Base-by-base conservation (phyloP, 2,888 invertebrate genomes). In the Acrocyrtus sp. region DNA sequence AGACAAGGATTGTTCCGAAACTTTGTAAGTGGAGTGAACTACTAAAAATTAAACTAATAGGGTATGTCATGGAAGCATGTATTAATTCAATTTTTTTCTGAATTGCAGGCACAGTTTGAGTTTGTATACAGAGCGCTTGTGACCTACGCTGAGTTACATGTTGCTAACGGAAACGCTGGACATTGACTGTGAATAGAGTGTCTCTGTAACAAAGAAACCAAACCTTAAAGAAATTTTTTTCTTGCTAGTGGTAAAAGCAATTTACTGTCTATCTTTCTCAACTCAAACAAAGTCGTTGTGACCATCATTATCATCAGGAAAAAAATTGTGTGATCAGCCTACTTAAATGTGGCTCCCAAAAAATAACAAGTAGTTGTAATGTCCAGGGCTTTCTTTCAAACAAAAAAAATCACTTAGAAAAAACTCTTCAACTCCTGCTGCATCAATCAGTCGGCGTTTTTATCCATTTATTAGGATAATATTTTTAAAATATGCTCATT, bases 81-180 rank as follows among this genome's bases (percentile, higher is more conserved):
- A n/a, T 5, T 45, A 48, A 45, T 66, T 57, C 0, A 54, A 50
- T 19, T n/a, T 26, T 56, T 26, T 45, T 22, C n/a, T 21, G 17
- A 24, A 39, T 87, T 87, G 29, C 87, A 95, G 94, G 90, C 92
- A 85, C 95, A 95, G 87, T 95, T 95, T 86, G 94, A 95, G 88
- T 95, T 95, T 87, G 88, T 95, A 82, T 93, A 95, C 87, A 92
- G 94, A 87, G 94, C 94, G 84, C 92, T 95, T 85, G 89, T 93
- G 80, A 94, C 94, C 87, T 94, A 94, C 84, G 91, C 93, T 78
- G 94, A 94, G 85, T 89, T 94, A 81, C 94, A 94, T 86, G 76
- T 81, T 53, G 73, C 80, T 27, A 81, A 81, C 57, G 81, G 81
- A 68, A 79, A 74, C 68, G 78, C 77, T 54, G 74, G 76, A 58